These are phyloP conservation scores for Hyperoplus lanceolatus DNA, from an alignment of 2,797 vertebrate genomes.

Conservation along the genomic window DNA sequence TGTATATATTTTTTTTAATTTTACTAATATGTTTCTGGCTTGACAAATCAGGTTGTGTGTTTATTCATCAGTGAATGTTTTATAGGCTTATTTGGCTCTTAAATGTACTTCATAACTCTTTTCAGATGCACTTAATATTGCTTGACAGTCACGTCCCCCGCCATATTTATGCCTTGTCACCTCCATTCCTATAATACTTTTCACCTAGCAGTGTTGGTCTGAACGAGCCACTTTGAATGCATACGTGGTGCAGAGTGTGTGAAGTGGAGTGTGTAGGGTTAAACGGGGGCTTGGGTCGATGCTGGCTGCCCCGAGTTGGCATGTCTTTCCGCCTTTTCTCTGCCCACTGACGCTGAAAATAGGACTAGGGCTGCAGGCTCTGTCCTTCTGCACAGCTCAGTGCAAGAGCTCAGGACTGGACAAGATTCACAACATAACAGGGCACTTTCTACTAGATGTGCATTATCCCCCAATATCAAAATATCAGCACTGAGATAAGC, in stretches of 20 bases:
- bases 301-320: conserved; percentile 66
- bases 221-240: conserved; percentile 7
- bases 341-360: conserved; percentile 85
- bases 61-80: background rate
- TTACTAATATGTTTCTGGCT: background rate
- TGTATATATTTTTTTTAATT: background rate
- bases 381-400: conserved; percentile 55
- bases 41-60: background rate
- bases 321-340: conserved; percentile 63
- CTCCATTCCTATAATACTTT: conserved; percentile 10
- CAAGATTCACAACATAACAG: conserved; percentile 47
- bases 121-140: background rate
- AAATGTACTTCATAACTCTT: background rate
- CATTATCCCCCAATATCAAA: background rate
- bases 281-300: conserved; percentile 67
- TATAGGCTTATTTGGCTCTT: background rate
- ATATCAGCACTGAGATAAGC: conserved; percentile 4
- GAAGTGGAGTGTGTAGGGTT: conserved; percentile 58
- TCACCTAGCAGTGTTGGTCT: conserved; percentile 14
- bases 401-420: conserved; percentile 36
- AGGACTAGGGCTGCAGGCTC: conserved; percentile 68
- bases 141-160: background rate
- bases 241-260: conserved; percentile 1
- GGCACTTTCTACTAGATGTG: conserved; percentile 33
- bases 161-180: background rate